phyloP scores from a whole-genome alignment of 2,888 invertebrate species.

The Eugnorisma glareosa region DNA sequence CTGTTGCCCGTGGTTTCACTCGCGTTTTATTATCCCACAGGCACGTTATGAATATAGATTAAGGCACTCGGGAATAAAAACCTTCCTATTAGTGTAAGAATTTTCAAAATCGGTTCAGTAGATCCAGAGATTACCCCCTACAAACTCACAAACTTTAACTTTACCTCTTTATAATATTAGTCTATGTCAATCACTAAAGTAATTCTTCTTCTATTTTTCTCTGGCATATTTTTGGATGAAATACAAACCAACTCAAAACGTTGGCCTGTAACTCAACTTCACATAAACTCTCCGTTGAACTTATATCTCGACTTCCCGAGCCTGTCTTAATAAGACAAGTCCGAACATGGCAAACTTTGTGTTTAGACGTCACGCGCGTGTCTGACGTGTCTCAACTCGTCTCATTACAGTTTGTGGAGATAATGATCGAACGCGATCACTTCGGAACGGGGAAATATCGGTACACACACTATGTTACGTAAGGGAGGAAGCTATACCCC shows the following conservation, averaged over 20 bases:
- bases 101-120: no score
- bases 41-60: no score
- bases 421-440: constrained; percentile 51
- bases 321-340: constrained; percentile 29
- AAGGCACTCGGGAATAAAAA: no score
- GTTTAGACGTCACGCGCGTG: constrained; percentile 25
- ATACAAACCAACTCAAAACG: neutral
- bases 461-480: neutral
- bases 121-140: no score
- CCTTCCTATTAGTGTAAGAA: no score
- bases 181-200: neutral
- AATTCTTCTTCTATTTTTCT: neutral
- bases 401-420: constrained; percentile 45
- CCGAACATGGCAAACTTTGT: constrained; percentile 20
- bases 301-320: constrained; percentile 10
- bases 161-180: no score
- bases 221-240: neutral
- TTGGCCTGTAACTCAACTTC: constrained; percentile 2
- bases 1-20: no score
- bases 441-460: neutral
- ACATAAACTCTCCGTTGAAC: constrained; percentile 11
- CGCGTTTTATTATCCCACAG: no score
- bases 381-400: constrained; percentile 12
- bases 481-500: neutral
- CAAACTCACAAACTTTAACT: no score